Evolutionary conservation across 2,888 invertebrate species (phyloP).

Genomic region (Lasioglossum marginatum): DNA sequence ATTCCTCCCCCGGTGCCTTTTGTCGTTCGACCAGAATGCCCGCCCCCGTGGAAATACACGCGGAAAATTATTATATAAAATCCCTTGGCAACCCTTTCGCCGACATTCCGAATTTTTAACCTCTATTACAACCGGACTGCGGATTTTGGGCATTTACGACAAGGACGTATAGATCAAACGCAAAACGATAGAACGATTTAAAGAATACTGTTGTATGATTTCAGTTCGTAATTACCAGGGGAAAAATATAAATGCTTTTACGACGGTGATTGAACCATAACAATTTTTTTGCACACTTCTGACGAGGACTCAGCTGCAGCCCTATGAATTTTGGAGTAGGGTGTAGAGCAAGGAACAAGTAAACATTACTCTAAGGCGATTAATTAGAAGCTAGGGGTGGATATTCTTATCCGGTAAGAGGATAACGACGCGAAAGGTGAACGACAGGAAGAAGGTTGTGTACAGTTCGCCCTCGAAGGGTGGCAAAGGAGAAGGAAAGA

Average conservation of each 20-base stretch:
- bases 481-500: background rate
- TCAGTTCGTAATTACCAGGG: too few species aligned
- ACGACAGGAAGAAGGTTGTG: conserved; percentile 31
- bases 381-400: conserved; percentile 1
- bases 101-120: background rate
- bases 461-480: conserved; percentile 14
- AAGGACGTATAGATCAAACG: background rate
- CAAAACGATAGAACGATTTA: background rate
- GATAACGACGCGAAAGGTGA: conserved; percentile 41
- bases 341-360: background rate
- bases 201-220: background rate
- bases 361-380: conserved; percentile 1
- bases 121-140: background rate
- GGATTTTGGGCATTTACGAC: background rate
- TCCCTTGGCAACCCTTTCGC: background rate
- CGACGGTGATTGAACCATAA: too few species aligned
- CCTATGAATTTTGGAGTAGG: background rate
- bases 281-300: too few species aligned
- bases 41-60: background rate
- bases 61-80: conserved; percentile 1
- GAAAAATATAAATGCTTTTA: too few species aligned
- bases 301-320: background rate
- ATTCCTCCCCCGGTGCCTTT: background rate
- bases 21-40: background rate
- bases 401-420: conserved; percentile 3